Conservation (phyloP, 2,888 invertebrate genomes). For the Tinea pellionella region DNA sequence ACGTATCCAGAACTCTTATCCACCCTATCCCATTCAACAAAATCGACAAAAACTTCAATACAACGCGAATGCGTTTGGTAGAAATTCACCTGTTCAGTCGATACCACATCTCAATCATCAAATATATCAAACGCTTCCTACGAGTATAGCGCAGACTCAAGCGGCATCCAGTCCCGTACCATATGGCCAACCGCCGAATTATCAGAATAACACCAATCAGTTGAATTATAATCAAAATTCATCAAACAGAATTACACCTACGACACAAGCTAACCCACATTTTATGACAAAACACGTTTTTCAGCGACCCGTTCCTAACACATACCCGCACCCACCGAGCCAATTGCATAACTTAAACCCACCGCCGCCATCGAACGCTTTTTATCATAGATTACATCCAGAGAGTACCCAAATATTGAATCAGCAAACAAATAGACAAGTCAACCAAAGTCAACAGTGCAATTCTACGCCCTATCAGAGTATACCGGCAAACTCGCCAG, state of each 20-base stretch:
- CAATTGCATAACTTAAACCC: slow-evolving; percentile 45
- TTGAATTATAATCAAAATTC: slow-evolving; percentile 55
- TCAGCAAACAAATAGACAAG: slow-evolving; percentile 40
- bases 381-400: slow-evolving; percentile 32
- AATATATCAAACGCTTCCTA: slow-evolving; percentile 48
- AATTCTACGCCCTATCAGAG: slow-evolving; percentile 54
- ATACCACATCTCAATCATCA: slow-evolving; percentile 27
- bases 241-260: slow-evolving; percentile 51
- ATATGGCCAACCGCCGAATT: slow-evolving; percentile 51
- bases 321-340: slow-evolving; percentile 47
- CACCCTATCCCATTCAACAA: slow-evolving; percentile 45
- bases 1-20: slow-evolving; percentile 45
- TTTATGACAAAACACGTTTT: slow-evolving; percentile 42
- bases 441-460: slow-evolving; percentile 32
- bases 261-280: slow-evolving; percentile 35
- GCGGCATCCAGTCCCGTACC: slow-evolving; percentile 41
- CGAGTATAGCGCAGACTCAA: slow-evolving; percentile 33
- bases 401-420: slow-evolving; percentile 16
- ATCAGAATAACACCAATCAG: slow-evolving; percentile 46
- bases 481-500: slow-evolving; percentile 56
- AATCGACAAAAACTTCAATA: slow-evolving; percentile 39
- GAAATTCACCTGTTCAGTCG: slow-evolving; percentile 36
- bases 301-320: slow-evolving; percentile 45
- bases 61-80: slow-evolving; percentile 39
- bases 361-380: slow-evolving; percentile 46